Percentiles rank a stretch among this genome's conserved stretches.
These are phyloP conservation scores for Ctenicera cuprea DNA, from an alignment of 2,888 invertebrate genomes.

Conservation along the genomic window DNA sequence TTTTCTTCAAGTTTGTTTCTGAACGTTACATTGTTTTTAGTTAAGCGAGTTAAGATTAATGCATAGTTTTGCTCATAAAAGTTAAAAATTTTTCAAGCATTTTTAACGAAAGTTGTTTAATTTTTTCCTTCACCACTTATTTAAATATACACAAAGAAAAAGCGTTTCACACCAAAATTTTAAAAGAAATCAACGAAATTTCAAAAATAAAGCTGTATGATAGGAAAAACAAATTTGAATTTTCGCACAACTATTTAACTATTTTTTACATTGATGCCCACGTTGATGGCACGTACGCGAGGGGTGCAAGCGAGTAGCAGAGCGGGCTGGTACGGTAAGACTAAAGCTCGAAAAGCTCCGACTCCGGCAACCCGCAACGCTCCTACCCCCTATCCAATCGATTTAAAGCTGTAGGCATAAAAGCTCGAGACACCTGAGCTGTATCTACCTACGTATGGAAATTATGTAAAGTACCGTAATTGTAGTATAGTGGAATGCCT, in stretches of 20 bases:
- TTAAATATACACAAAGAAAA: constrained; percentile 8
- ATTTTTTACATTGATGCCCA: constrained; percentile 38
- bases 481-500: constrained; percentile 28
- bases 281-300: constrained; percentile 47
- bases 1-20: neutral
- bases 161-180: constrained; percentile 44
- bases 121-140: neutral
- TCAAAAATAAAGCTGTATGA: constrained; percentile 29
- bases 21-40: neutral
- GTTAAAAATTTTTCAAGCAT: neutral
- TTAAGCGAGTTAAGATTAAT: neutral
- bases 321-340: constrained; percentile 65
- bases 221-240: constrained; percentile 15
- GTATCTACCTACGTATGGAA: constrained; percentile 47
- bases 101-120: neutral
- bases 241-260: constrained; percentile 24
- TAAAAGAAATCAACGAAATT: constrained; percentile 24
- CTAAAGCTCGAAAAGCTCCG: constrained; percentile 60
- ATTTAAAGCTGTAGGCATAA: constrained; percentile 64
- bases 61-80: no score
- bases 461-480: constrained; percentile 42
- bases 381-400: constrained; percentile 61
- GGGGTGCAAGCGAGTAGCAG: constrained; percentile 63
- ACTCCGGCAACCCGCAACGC: constrained; percentile 56
- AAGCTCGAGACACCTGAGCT: constrained; percentile 61